These are phyloP conservation scores for Rachycentron canadum DNA, from an alignment of 2,797 vertebrate species.

Conservation along the genomic window DNA sequence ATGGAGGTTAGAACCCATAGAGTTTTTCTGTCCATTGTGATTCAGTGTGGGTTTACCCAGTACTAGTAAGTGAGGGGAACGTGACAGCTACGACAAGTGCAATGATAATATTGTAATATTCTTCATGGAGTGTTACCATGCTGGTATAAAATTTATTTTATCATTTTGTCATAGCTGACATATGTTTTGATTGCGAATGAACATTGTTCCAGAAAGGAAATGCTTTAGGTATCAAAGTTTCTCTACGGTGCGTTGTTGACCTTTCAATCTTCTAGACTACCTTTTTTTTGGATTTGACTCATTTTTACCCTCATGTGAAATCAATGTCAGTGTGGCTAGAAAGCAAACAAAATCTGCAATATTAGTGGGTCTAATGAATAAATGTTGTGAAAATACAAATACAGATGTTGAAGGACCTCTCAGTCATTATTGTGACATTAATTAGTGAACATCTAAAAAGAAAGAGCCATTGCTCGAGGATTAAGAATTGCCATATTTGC, in stretches of 20 bases:
- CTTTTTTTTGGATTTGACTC: not conserved
- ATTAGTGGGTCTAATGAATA: slow-evolving; percentile 43
- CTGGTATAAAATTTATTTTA: not conserved
- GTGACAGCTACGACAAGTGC: not conserved
- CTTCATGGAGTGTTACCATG: slow-evolving; percentile 4
- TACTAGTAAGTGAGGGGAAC: slow-evolving; percentile 11
- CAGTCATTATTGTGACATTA: slow-evolving; percentile 64
- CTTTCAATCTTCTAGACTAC: not conserved
- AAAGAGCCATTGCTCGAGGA: slow-evolving; percentile 61
- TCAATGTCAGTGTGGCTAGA: slow-evolving; percentile 17
- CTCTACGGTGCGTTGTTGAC: not conserved
- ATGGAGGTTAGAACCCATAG: slow-evolving; percentile 11
- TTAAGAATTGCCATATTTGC: slow-evolving; percentile 74
- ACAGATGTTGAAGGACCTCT: slow-evolving; percentile 70
- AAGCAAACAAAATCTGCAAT: slow-evolving; percentile 15
- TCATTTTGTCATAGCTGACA: not conserved
- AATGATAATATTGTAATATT: not conserved
- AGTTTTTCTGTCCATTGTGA: slow-evolving; percentile 8
- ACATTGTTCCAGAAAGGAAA: not conserved
- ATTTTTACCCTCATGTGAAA: not conserved
- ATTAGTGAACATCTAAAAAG: slow-evolving; percentile 64
- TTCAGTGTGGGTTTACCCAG: slow-evolving; percentile 4
- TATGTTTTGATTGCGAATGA: not conserved
- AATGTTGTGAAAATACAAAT: slow-evolving; percentile 44
- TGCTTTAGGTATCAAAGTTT: not conserved